A percentile compares a stretch with the other conserved stretches of the same genome.
These are phyloP conservation scores for Chaetodon trifascialis DNA, from an alignment of 2,113 vertebrate genomes.

Conservation along the genomic window DNA sequence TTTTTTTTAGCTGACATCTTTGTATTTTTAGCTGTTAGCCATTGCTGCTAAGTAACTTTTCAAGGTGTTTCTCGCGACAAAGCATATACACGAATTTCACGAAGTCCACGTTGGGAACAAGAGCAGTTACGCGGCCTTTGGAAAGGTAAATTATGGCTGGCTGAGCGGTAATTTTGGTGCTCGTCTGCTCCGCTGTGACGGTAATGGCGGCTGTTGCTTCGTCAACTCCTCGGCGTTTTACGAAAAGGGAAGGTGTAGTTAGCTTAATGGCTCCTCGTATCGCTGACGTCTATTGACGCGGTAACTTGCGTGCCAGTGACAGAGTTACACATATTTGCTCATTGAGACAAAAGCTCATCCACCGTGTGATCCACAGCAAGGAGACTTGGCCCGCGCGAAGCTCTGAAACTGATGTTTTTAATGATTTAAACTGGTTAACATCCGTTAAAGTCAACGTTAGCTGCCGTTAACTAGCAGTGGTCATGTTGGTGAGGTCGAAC, in stretches of 20 bases:
- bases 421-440: conserved; percentile 51
- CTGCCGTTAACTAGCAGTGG: conserved; percentile 42
- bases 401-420: conserved; percentile 34
- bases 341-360: conserved; percentile 72
- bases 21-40: conserved; percentile 78
- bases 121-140: conserved; percentile 52
- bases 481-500: conserved; percentile 9
- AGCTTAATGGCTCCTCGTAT: conserved; percentile 85
- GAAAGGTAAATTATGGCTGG: conserved; percentile 74
- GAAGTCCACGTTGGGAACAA: conserved; percentile 64
- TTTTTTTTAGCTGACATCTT: conserved; percentile 77
- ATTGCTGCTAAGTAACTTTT: conserved; percentile 66
- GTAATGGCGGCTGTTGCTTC: conserved; percentile 81
- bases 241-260: conserved; percentile 84
- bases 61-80: conserved; percentile 31
- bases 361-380: conserved; percentile 41
- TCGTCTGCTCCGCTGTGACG: conserved; percentile 51
- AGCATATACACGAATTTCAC: conserved; percentile 48
- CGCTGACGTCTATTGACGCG: conserved; percentile 90
- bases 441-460: conserved; percentile 59
- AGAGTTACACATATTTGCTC: conserved; percentile 83
- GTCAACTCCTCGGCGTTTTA: conserved; percentile 75
- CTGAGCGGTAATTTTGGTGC: conserved; percentile 27
- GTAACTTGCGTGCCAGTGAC: conserved; percentile 86
- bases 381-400: neutral